These are phyloP conservation scores for Poliocrania exsul DNA, from an alignment of 2,797 vertebrate genomes.

Conservation along the genomic window DNA sequence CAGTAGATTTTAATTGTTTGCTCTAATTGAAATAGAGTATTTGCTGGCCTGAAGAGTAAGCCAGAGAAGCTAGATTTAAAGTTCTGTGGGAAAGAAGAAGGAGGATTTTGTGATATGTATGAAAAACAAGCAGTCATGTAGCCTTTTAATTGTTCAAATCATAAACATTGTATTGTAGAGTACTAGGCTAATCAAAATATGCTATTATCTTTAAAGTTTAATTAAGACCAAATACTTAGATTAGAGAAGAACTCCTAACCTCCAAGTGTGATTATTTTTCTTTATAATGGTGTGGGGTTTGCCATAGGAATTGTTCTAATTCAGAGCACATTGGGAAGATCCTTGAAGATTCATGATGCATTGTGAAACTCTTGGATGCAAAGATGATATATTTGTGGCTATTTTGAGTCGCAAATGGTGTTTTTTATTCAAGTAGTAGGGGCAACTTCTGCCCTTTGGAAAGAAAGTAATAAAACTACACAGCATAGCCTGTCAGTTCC, in stretches of 20 bases:
- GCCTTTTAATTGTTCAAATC: background rate
- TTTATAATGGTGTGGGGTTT: background rate
- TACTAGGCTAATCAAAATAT: background rate
- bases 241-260: background rate
- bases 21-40: background rate
- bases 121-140: background rate
- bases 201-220: background rate
- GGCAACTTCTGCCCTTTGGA: background rate
- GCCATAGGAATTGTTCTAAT: background rate
- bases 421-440: background rate
- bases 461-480: background rate
- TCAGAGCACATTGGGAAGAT: background rate
- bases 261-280: background rate
- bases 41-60: background rate
- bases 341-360: background rate
- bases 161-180: background rate
- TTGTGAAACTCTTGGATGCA: background rate
- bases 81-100: background rate
- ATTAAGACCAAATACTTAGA: background rate
- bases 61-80: constrained; percentile 8
- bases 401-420: background rate
- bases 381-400: background rate
- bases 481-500: background rate
- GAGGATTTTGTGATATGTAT: background rate
- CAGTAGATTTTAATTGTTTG: background rate